Conservation (phyloP, 1,140 invertebrate species). For the Scaptomyza hsui region DNA sequence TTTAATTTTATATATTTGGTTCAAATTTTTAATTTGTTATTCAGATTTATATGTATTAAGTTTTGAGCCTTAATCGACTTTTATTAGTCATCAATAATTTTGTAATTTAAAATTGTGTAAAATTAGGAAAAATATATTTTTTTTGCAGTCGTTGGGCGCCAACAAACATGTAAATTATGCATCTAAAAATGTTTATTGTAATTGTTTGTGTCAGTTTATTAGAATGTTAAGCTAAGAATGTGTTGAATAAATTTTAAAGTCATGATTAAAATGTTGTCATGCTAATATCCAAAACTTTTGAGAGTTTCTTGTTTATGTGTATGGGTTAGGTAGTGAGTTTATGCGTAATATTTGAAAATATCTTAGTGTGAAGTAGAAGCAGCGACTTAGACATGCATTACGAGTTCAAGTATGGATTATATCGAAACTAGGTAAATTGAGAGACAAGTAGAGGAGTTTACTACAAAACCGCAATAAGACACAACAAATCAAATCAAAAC, state of each 20-base stretch:
- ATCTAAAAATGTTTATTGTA: neutral
- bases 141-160: too few relatives aligned
- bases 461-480: constrained; percentile 38
- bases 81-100: too few relatives aligned
- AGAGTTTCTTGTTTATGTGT: neutral
- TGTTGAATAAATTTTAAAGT: too few relatives aligned
- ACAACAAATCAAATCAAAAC: constrained; percentile 41
- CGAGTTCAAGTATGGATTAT: constrained; percentile 48
- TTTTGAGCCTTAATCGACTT: too few relatives aligned
- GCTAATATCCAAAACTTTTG: neutral
- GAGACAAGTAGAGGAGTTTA: constrained; percentile 74
- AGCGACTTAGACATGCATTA: constrained; percentile 65
- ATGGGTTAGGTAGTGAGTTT: constrained; percentile 46
- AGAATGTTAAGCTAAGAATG: too few relatives aligned
- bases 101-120: too few relatives aligned
- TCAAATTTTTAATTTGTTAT: too few relatives aligned
- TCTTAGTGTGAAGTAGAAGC: constrained; percentile 49
- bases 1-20: neutral
- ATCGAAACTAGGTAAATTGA: constrained; percentile 30
- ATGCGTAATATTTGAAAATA: constrained; percentile 51
- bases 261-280: too few relatives aligned
- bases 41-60: too few relatives aligned
- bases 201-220: neutral
- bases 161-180: too few relatives aligned
- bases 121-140: too few relatives aligned